phyloP scores from a whole-genome alignment of 1,140 invertebrate species.

The Listronotus bonariensis region DNA sequence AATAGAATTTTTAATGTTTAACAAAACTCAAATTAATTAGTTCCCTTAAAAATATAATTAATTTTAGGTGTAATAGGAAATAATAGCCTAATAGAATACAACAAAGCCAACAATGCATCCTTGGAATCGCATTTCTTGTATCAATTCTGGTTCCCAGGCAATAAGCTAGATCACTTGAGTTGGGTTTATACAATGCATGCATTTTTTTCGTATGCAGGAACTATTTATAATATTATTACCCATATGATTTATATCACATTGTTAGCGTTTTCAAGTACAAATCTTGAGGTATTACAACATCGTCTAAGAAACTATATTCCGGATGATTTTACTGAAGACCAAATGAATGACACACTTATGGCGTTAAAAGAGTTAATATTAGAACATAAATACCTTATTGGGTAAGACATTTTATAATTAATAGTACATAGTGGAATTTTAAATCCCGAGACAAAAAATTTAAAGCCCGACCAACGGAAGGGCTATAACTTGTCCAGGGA shows the following conservation, averaged over 20 bases:
- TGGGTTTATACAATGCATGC: background rate
- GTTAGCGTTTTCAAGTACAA: background rate
- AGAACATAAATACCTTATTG: slow-evolving; percentile 9
- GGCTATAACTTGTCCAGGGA: too few relatives aligned
- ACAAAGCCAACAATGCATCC: background rate
- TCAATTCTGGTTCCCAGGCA: slow-evolving; percentile 18
- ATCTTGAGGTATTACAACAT: slow-evolving; percentile 9
- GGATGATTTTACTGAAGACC: background rate
- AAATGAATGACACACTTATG: background rate
- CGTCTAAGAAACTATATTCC: slow-evolving; percentile 1
- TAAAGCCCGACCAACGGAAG: too few relatives aligned
- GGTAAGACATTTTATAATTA: too few relatives aligned
- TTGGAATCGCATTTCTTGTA: slow-evolving; percentile 13
- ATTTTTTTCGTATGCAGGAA: background rate
- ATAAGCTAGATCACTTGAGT: slow-evolving; percentile 15
- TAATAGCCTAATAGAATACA: slow-evolving; percentile 9
- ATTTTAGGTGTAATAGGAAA: slow-evolving; percentile 12
- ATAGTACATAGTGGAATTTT: too few relatives aligned
- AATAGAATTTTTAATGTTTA: too few relatives aligned
- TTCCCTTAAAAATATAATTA: too few relatives aligned
- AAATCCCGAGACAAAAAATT: too few relatives aligned
- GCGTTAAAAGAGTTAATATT: background rate
- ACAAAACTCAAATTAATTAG: too few relatives aligned
- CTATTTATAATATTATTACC: background rate
- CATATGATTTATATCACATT: slow-evolving; percentile 12